Percentiles rank a stretch among this genome's conserved stretches.
These are phyloP conservation scores for Lasioglossum oenotherae DNA, from an alignment of 2,888 invertebrate species.

Conservation along the genomic window DNA sequence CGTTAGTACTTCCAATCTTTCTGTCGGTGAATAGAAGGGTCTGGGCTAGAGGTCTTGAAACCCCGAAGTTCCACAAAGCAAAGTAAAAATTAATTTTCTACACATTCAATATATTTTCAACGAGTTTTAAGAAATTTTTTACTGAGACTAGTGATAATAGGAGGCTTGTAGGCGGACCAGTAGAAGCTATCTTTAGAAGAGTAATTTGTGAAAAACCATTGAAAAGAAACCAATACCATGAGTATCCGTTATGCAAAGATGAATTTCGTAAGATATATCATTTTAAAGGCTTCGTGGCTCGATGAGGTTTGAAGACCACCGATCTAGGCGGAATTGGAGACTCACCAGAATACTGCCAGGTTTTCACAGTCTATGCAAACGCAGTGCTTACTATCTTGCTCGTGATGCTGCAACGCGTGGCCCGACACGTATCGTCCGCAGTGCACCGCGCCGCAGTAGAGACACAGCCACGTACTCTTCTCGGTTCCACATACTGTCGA, in stretches of 20 bases:
- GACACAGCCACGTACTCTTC: conserved; percentile 91
- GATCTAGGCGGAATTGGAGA: neutral
- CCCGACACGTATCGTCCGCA: conserved; percentile 92
- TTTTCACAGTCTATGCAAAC: conserved; percentile 92
- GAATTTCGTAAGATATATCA: neutral
- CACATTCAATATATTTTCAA: neutral
- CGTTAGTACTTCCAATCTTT: neutral
- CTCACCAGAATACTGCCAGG: conserved; percentile 91
- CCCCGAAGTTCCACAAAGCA: neutral
- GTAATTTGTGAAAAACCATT: neutral
- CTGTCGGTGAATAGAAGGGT: neutral
- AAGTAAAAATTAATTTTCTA: neutral
- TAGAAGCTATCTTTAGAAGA: neutral
- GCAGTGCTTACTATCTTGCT: conserved; percentile 87
- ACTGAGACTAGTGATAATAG: neutral
- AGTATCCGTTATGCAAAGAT: neutral
- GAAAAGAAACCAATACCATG: neutral
- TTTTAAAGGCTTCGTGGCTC: neutral
- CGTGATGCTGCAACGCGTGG: conserved; percentile 90
- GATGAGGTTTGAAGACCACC: neutral
- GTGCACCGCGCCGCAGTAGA: conserved; percentile 90
- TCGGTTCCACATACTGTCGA: conserved; percentile 87
- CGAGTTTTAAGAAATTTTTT: neutral
- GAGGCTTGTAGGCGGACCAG: neutral
- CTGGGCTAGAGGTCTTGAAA: neutral